Conservation (phyloP, 2,113 vertebrate species). For the Podocnemis expansa region DNA sequence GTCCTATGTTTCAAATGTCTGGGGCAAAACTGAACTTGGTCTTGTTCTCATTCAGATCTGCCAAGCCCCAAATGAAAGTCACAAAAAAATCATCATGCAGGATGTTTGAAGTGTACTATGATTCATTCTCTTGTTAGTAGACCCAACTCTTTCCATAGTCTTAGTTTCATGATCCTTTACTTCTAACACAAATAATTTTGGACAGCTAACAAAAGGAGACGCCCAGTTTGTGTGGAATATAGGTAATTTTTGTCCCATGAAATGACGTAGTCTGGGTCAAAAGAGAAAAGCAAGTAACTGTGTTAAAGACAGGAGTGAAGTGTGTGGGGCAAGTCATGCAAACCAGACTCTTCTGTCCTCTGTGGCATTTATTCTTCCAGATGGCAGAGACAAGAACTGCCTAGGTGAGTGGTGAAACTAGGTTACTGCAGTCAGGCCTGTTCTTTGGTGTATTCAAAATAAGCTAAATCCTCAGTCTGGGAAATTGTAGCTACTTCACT, state of each 20-base stretch:
- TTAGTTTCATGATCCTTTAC: neutral
- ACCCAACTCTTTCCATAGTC: slow-evolving; percentile 9
- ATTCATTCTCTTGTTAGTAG: neutral
- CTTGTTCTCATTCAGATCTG: neutral
- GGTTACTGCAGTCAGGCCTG: neutral
- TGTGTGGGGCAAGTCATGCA: slow-evolving; percentile 11
- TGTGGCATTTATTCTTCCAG: neutral
- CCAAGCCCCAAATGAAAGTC: neutral
- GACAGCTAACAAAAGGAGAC: slow-evolving; percentile 3
- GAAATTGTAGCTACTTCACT: neutral
- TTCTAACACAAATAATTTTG: slow-evolving; percentile 12
- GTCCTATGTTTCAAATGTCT: neutral
- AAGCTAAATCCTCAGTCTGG: neutral
- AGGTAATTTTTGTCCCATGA: neutral
- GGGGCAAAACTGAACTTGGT: neutral
- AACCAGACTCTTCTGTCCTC: slow-evolving; percentile 20
- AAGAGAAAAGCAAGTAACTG: slow-evolving; percentile 22
- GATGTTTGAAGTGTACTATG: neutral
- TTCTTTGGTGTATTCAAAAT: neutral
- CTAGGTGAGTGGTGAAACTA: fast-evolving
- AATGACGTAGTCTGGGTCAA: neutral
- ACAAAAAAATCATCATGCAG: neutral
- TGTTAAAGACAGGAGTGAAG: slow-evolving; percentile 5
- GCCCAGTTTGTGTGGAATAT: neutral
- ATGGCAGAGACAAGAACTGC: neutral